Base-by-base conservation (phyloP, 37 sponge, comb jelly and placozoan genomes). In the Diacarnus erythraeanus region DNA sequence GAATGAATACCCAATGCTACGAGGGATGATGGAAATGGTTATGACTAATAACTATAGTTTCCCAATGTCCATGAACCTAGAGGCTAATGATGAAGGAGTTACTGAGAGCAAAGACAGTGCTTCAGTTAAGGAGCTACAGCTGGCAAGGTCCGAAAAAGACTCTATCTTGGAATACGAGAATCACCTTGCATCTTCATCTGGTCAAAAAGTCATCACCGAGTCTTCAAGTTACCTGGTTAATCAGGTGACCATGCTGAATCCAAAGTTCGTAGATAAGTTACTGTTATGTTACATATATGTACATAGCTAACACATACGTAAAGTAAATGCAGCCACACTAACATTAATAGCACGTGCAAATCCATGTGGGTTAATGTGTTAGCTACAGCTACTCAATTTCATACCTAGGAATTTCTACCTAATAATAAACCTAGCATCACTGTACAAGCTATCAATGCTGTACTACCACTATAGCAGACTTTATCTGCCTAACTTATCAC, bases 11-110 rank as follows among this genome's bases (percentile, higher is more conserved):
- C 96, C 98, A 22, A 88, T 87, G 18, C 78, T 97, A 38, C 37
- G 88, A 18, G 86, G 91, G 1, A 77, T 97, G 82, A 97, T 97
- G 98, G 96, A 95, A 71, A 97, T 97, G 98, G 96, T 97, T 3
- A 97, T 92, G 82, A 97, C 98, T 29, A 88, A 71, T 70, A 92
- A 31, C 59, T 95, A 95, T 39, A 56, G 70, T 29, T 95, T 89
- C 78, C 96, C 93, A 5, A 80, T 88, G 29, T 84, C 84, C 60
- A 86, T 78, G 75, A 79, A 69, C 2, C 83, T 91, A 2, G 60
- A 51, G 30, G 56, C 27, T 1, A 66, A 38, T n/a, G 76, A 83
- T 8, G 80, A 80, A 21, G 91, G 83, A 20, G 18, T 42, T 18
- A 39, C 82, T 44, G 84, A 87, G 80, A 80, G 56, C 17, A 77